Percentiles rank a stretch among this genome's conserved stretches.
These are phyloP conservation scores for Lomographa bimaculata DNA, from an alignment of 2,888 invertebrate species.

Conservation along the genomic window DNA sequence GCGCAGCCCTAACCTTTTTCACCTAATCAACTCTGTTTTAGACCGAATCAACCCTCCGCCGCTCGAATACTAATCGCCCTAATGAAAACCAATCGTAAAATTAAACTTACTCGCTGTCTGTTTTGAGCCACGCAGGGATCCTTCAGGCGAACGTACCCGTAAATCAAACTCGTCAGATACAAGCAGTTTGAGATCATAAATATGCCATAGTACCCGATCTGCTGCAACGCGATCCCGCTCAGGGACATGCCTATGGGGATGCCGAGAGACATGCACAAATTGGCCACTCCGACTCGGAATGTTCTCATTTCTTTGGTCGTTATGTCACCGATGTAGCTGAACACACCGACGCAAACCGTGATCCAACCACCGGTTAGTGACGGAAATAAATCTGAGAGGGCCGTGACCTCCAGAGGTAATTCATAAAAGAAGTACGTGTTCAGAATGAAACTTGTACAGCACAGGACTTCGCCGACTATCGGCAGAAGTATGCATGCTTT, in stretches of 20 bases:
- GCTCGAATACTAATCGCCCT: constrained; percentile 15
- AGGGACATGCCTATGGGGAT: constrained; percentile 83
- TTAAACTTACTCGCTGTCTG: constrained; percentile 68
- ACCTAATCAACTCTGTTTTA: constrained; percentile 26
- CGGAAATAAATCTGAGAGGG: constrained; percentile 81
- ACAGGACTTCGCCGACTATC: constrained; percentile 80
- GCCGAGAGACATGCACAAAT: constrained; percentile 85
- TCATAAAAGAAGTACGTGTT: constrained; percentile 84
- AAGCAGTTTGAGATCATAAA: constrained; percentile 76
- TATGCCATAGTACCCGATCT: constrained; percentile 79
- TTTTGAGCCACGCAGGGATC: constrained; percentile 68
- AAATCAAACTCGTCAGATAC: constrained; percentile 78
- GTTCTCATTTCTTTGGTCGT: constrained; percentile 85
- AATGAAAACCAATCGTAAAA: constrained; percentile 20
- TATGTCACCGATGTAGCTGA: constrained; percentile 86
- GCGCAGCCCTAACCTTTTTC: constrained; percentile 26
- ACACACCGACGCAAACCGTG: constrained; percentile 84
- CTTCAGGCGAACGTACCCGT: constrained; percentile 74
- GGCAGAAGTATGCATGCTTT: constrained; percentile 84
- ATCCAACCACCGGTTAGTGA: constrained; percentile 84
- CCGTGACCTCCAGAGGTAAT: constrained; percentile 82
- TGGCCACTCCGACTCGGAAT: constrained; percentile 84
- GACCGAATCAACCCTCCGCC: constrained; percentile 14
- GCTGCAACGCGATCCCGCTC: constrained; percentile 79
- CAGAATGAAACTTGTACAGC: constrained; percentile 76